These are phyloP conservation scores for Aporophyla lueneburgensis DNA, from an alignment of 2,888 invertebrate genomes.

Conservation along the genomic window DNA sequence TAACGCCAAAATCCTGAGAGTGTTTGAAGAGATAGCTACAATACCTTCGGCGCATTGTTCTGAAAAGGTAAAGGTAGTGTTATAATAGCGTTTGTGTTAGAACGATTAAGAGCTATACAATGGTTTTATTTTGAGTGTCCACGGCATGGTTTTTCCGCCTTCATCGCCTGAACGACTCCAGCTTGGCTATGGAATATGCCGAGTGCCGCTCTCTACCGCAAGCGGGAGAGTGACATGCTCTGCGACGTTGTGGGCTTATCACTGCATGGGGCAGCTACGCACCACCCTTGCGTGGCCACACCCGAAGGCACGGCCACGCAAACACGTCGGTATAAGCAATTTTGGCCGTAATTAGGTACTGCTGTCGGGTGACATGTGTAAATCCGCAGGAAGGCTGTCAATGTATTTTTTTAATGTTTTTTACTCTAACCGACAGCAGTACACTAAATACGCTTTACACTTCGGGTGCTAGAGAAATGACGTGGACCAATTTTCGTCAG, in stretches of 20 bases:
- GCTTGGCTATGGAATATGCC: conserved; percentile 94
- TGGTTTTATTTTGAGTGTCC: conserved; percentile 84
- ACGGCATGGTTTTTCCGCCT: conserved; percentile 93
- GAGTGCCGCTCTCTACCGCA: conserved; percentile 89
- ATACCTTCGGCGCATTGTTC: conserved; percentile 99
- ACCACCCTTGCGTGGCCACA: conserved; percentile 78
- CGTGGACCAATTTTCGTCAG: not conserved
- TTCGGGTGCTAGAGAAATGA: conserved; percentile 13
- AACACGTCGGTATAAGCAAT: conserved; percentile 79
- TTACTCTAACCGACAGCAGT: not conserved
- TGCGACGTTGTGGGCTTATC: conserved; percentile 92
- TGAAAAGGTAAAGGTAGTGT: conserved; percentile 70
- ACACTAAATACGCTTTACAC: conserved; percentile 15
- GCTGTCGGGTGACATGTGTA: not conserved
- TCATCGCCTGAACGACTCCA: conserved; percentile 93
- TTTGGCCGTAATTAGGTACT: conserved; percentile 12
- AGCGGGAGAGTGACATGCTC: conserved; percentile 89
- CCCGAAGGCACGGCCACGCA: conserved; percentile 79
- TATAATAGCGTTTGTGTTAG: not conserved
- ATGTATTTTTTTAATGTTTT: not conserved
- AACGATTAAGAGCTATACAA: not conserved
- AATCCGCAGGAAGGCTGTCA: not conserved
- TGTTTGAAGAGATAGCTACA: conserved; percentile 99
- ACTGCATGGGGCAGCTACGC: conserved; percentile 90
- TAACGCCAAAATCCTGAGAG: conserved; percentile 98